phyloP scores from a whole-genome alignment of 2,113 vertebrate species.

The Galbula dea region DNA sequence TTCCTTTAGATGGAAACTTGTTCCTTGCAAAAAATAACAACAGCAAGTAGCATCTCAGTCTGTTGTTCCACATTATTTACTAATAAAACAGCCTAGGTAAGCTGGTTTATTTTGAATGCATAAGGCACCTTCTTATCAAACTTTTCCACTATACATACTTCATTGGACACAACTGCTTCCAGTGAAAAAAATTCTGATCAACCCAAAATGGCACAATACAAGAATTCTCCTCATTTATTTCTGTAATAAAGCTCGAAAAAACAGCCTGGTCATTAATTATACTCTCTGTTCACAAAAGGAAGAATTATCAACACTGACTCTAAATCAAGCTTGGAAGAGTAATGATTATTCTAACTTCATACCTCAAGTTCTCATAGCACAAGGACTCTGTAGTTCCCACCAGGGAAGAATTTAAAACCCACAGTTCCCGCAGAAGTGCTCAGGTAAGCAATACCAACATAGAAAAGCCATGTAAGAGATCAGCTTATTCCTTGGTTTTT shows the following conservation, averaged over 20 bases:
- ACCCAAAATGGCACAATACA: not conserved
- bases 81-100: not conserved
- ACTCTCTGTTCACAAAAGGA: not conserved
- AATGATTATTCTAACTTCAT: not conserved
- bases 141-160: not conserved
- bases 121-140: not conserved
- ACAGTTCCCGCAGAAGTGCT: not conserved
- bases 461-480: not conserved
- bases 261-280: not conserved
- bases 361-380: not conserved
- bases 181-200: not conserved
- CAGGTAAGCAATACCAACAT: not conserved
- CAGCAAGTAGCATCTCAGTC: not conserved
- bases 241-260: not conserved
- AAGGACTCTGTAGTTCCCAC: not conserved
- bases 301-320: not conserved
- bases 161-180: not conserved
- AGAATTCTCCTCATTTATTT: not conserved
- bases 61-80: not conserved
- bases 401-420: not conserved
- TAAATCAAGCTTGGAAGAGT: not conserved
- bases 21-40: not conserved
- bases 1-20: not conserved
- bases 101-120: not conserved
- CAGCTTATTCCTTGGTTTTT: not conserved